Base-by-base conservation (phyloP, 2,797 vertebrate genomes). In the Aselliscus stoliczkanus region DNA sequence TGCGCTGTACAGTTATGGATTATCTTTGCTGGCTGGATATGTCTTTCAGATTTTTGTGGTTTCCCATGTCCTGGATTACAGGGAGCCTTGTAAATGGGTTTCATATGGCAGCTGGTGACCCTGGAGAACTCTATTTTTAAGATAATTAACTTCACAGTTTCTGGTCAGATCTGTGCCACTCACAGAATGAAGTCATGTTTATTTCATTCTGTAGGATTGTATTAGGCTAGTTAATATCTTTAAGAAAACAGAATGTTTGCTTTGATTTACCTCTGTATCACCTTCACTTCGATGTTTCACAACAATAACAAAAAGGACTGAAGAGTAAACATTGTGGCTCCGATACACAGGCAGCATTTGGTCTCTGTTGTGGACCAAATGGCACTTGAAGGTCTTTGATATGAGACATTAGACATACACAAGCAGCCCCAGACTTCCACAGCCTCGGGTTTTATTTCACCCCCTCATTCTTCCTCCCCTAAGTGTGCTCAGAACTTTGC, bases 11-110 rank as follows among this genome's bases (percentile, higher is more conserved):
- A 76, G 80, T 84, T 97, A 86, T 39, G 73, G 95, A 92, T 94
- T 94, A 88, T 95, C 93, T 98, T 97, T 97, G 85, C 79, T 79
- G 88, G 31, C 58, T 97, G 39, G 96, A 64, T 50, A 60, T 95
- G 97, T 79, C 60, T 93, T 97, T 95, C 96, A 97, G 83, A 62
- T 64, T 76, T 96, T 98, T 98, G 96, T 97, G 73, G 95, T 92
- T 97, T 98, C 96, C 96, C 79, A 11, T 90, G 47, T 96, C 88
- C 81, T 58, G 4, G 82, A 95, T 98, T 97, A 97, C 70, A 96
- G 80, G 67, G 90, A 96, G 39, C 72, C 94, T 94, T 96, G 82
- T 97, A 96, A 98, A 95, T 88, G 95, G 94, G 34, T 97, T 98
- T 98, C 94, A 81, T 42, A 94, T 97, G 92, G 92, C 89, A 93